Conservation (phyloP, 2,888 invertebrate genomes). For the Leucophenga maculata region DNA sequence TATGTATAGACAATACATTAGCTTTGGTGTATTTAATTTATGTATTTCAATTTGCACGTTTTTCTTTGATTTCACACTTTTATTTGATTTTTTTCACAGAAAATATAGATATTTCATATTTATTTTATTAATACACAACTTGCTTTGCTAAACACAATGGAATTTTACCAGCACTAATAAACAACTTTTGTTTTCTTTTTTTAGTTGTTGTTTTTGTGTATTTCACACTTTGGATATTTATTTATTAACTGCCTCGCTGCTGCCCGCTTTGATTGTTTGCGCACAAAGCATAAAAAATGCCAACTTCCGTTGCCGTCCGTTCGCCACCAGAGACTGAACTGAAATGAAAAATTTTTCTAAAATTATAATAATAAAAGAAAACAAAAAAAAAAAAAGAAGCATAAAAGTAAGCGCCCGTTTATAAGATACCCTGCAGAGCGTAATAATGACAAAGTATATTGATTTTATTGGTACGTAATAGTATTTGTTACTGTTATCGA, state of each 20-base stretch:
- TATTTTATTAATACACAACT: constrained; percentile 60
- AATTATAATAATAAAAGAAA: constrained; percentile 63
- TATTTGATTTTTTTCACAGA: constrained; percentile 10
- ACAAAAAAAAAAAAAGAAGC: constrained; percentile 33
- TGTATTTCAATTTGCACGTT: constrained; percentile 47
- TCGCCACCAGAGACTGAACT: constrained; percentile 66
- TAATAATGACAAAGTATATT: too few species aligned
- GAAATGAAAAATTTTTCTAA: constrained; percentile 71
- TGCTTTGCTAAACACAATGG: constrained; percentile 58
- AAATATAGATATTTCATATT: constrained; percentile 39
- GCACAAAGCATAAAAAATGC: constrained; percentile 37
- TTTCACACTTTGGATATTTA: constrained; percentile 39
- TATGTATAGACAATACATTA: too few species aligned
- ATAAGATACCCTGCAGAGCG: too few species aligned
- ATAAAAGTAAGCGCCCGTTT: constrained; percentile 4
- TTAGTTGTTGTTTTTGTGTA: constrained; percentile 31
- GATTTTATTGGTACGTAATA: too few species aligned
- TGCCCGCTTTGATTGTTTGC: constrained; percentile 40
- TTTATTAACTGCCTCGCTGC: constrained; percentile 39
- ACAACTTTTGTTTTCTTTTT: constrained; percentile 14
- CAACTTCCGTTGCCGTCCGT: constrained; percentile 47
- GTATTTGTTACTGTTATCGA: not conserved
- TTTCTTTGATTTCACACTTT: constrained; percentile 39
- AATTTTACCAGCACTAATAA: constrained; percentile 56
- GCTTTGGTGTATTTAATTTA: not conserved